Evolutionary conservation across 1,140 invertebrate species (phyloP).

Genomic region (Scaptomyza graminum): DNA sequence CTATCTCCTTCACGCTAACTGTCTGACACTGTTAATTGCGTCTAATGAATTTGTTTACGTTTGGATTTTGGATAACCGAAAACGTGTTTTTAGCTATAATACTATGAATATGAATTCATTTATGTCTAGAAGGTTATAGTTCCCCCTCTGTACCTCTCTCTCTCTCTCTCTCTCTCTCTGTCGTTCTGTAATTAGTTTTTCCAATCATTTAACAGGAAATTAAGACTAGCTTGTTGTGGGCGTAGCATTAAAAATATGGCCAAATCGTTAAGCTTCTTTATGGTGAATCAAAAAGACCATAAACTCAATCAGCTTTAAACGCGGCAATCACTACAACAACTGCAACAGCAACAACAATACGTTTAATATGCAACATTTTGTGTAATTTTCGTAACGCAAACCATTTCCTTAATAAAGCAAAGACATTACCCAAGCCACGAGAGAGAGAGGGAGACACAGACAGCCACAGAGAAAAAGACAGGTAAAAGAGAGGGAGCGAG

Average conservation of each 20-base stretch:
- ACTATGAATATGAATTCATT: constrained; percentile 25
- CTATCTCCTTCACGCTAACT: constrained; percentile 22
- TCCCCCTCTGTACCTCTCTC: neutral
- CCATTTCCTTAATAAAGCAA: constrained; percentile 71
- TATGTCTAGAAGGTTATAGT: neutral
- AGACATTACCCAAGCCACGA: constrained; percentile 11
- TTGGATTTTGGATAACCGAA: constrained; percentile 34
- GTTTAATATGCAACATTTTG: constrained; percentile 72
- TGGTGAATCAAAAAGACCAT: constrained; percentile 60
- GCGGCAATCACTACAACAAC: constrained; percentile 36
- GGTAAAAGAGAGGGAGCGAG: constrained; percentile 12
- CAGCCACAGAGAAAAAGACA: neutral
- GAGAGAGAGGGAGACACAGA: neutral
- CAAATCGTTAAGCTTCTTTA: constrained; percentile 63
- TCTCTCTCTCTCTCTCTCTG: neutral
- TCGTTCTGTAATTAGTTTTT: constrained; percentile 60
- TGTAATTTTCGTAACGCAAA: constrained; percentile 72
- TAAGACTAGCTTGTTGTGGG: constrained; percentile 58
- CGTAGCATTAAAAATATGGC: constrained; percentile 35
- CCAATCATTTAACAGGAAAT: constrained; percentile 57
- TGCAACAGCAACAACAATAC: constrained; percentile 40
- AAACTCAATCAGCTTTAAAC: constrained; percentile 55
- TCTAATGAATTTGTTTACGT: constrained; percentile 68
- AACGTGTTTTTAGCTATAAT: constrained; percentile 55
- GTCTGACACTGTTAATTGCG: constrained; percentile 55